Percentiles rank a stretch among this genome's conserved stretches.
phyloP scores from a whole-genome alignment of 2,113 vertebrate species.

The Apodemus speciosus region DNA sequence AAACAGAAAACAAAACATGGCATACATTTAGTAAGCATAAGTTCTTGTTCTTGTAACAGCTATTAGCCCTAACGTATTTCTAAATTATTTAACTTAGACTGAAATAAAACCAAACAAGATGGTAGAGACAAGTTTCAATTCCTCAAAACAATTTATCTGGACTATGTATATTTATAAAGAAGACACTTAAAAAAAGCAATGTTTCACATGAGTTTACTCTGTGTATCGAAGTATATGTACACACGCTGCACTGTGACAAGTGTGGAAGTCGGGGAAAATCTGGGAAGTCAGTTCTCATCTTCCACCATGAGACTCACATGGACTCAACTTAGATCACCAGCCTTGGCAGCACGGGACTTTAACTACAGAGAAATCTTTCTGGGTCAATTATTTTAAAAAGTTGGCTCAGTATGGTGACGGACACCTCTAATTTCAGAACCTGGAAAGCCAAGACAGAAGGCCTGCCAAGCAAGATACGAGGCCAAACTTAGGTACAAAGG shows the following conservation, averaged over 20 bases:
- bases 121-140: background rate
- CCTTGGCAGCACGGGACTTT: background rate
- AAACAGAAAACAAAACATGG: background rate
- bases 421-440: background rate
- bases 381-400: background rate
- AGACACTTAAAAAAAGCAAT: background rate
- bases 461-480: background rate
- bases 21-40: background rate
- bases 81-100: conserved; percentile 23
- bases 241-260: background rate
- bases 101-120: conserved; percentile 35
- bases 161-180: conserved; percentile 17
- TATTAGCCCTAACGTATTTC: background rate
- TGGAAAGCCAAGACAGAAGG: background rate
- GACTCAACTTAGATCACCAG: background rate
- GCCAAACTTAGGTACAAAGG: background rate
- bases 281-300: background rate
- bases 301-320: background rate
- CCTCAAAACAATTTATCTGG: conserved; percentile 34
- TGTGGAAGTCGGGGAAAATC: background rate
- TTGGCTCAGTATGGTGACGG: background rate
- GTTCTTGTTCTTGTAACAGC: background rate
- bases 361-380: background rate
- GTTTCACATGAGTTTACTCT: background rate
- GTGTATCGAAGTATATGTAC: background rate